Base-by-base conservation (phyloP, 1,140 invertebrate species). In the Diachasmimorpha longicaudata region DNA sequence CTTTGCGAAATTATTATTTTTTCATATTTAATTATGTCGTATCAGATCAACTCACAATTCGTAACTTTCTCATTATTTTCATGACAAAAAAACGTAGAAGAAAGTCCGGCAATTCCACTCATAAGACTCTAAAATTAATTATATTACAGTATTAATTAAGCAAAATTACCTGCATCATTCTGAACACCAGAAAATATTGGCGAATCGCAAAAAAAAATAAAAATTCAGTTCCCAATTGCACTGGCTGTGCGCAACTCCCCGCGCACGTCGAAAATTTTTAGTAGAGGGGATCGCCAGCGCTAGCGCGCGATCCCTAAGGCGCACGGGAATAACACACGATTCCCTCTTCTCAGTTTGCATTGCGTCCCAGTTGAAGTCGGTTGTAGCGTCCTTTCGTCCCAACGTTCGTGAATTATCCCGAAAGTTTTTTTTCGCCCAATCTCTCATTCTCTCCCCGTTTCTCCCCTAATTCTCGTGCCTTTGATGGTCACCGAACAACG, bases 341-440 rank as follows among this genome's bases (percentile, higher is more conserved):
- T 52, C 19, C 31, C 37, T 44, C 69, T 68, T 70, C 42, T 74
- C 74, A 75, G 74, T 75, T 75, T 74, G 63, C 69, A 74, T 74
- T 74, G 23, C 44, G 67, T 70, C 23, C 67, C 63, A 75, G 37
- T 52, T 70, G 48, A 68, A 69, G 52, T 74, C 63, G 66, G 72
- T 74, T 21, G 63, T 0, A 70, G 16, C 39, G 14, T 19, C 36
- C 36, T 8, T 42, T 31, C 68, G 68, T 6, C 5, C 25, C 46
- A 46, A 16, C 44, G 19, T 21, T 0, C 23, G 13, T 23, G 39
- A 11, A 70, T 70, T 70, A 70, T 70, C 42, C 46, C 42, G 19
- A 66, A 73, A 19, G 36, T 23, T 14, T 42, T 66, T 73, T 21
- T 31, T 42, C 19, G 36, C n/a, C 48, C 31, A 58, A 36, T 72